phyloP scores from a whole-genome alignment of 2,888 invertebrate genomes.

The Lydus trimaculatus region DNA sequence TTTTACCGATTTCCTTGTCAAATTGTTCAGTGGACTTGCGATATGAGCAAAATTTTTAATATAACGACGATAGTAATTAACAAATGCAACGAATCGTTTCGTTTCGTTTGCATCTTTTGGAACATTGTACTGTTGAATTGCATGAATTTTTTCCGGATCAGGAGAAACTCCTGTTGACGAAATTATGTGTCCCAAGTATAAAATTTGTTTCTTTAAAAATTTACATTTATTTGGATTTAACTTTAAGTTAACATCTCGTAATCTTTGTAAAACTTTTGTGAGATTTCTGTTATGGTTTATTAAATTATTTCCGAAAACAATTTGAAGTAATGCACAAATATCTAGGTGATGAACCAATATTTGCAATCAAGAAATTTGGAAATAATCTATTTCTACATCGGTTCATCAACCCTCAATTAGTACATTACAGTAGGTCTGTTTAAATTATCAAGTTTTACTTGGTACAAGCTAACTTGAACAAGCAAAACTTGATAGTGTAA shows the following conservation, averaged over 20 bases:
- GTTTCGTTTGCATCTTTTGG: slow-evolving; percentile 21
- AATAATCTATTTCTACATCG: too few species aligned
- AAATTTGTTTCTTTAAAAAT: slow-evolving; percentile 23
- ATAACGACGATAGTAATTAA: not conserved
- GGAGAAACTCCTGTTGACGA: too few species aligned
- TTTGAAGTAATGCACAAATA: too few species aligned
- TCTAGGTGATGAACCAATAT: too few species aligned
- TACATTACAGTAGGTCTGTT: too few species aligned
- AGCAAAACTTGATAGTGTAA: too few species aligned
- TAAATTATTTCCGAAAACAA: slow-evolving; percentile 36
- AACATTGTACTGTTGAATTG: too few species aligned
- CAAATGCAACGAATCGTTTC: slow-evolving; percentile 18
- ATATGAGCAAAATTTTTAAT: slow-evolving; percentile 15
- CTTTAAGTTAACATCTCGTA: slow-evolving; percentile 34
- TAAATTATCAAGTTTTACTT: too few species aligned
- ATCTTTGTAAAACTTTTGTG: slow-evolving; percentile 23
- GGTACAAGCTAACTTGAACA: too few species aligned
- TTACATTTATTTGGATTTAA: slow-evolving; percentile 38
- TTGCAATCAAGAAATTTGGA: too few species aligned
- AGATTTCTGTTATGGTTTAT: slow-evolving; percentile 35
- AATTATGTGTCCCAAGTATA: too few species aligned
- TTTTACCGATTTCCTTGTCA: slow-evolving; percentile 15
- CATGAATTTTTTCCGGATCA: not conserved
- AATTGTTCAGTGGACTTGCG: not conserved
- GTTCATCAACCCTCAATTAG: too few species aligned